Evolutionary conservation across 2,113 vertebrate species (phyloP).

Genomic region (Vireo altiloquus): DNA sequence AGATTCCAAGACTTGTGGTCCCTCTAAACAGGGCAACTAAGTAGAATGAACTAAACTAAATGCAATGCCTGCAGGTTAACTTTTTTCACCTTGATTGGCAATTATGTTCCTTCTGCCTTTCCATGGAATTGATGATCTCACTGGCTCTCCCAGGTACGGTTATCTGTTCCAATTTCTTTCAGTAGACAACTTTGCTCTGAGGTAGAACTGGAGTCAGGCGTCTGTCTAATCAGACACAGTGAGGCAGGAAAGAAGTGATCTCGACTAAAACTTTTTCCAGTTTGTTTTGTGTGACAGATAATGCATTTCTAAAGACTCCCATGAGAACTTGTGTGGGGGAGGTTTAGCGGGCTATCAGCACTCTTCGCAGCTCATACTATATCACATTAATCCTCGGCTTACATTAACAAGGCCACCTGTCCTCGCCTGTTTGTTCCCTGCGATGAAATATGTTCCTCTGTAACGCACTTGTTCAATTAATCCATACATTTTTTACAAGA

Average conservation of each 20-base stretch:
- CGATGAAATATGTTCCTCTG: not conserved
- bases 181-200: not conserved
- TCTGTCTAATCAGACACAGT: not conserved
- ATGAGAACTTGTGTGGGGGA: not conserved
- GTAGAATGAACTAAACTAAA: not conserved
- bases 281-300: slow-evolving; percentile 20
- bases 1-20: not conserved
- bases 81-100: not conserved
- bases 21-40: not conserved
- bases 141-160: not conserved
- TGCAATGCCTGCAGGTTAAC: not conserved
- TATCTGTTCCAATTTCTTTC: not conserved
- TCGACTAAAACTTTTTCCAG: not conserved
- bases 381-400: slow-evolving; percentile 40
- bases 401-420: slow-evolving; percentile 43
- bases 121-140: not conserved
- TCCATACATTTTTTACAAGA: not conserved
- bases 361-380: not conserved
- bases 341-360: not conserved
- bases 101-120: not conserved
- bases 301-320: not conserved
- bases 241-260: not conserved
- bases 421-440: not conserved
- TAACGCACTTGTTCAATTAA: slow-evolving; percentile 27
- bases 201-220: not conserved